Evolutionary conservation across 2,888 invertebrate species (phyloP).

Genomic region (Drosophila quinaria): DNA sequence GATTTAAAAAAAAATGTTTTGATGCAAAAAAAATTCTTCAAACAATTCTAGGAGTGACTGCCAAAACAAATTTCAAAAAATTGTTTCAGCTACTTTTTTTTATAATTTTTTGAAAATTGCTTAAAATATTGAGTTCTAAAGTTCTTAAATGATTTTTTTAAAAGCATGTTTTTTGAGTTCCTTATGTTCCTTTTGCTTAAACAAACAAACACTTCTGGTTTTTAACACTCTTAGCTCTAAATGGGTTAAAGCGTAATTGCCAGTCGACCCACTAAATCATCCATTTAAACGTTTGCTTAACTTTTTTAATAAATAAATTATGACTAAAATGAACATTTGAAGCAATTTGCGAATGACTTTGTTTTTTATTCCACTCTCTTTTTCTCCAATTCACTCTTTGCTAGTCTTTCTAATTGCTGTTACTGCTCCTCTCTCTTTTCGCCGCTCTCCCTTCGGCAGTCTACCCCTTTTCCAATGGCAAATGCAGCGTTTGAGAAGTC

Average conservation of each 20-base stretch:
- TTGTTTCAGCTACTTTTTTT: too few relatives aligned
- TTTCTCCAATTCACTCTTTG: constrained; percentile 7
- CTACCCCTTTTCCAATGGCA: not conserved
- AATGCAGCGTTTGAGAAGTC: constrained; percentile 60
- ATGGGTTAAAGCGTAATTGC: not conserved
- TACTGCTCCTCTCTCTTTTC: not conserved
- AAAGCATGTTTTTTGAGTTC: too few relatives aligned
- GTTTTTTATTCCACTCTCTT: constrained; percentile 6
- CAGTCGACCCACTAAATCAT: not conserved
- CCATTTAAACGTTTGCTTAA: not conserved
- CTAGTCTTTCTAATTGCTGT: constrained; percentile 44
- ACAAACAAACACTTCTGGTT: too few relatives aligned
- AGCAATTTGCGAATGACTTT: constrained; percentile 29
- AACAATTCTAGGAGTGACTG: too few relatives aligned
- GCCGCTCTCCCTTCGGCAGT: not conserved
- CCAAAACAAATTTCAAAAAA: too few relatives aligned
- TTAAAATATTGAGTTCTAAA: too few relatives aligned
- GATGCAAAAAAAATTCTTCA: too few relatives aligned
- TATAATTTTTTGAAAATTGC: too few relatives aligned
- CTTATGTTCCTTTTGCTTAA: too few relatives aligned
- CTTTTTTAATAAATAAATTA: constrained; percentile 4
- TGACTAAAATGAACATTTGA: constrained; percentile 31
- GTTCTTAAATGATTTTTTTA: too few relatives aligned
- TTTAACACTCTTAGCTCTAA: too few relatives aligned
- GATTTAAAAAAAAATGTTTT: too few relatives aligned